Evolutionary conservation across 2,888 invertebrate genomes (phyloP).

Genomic region (Tridacna crocea): DNA sequence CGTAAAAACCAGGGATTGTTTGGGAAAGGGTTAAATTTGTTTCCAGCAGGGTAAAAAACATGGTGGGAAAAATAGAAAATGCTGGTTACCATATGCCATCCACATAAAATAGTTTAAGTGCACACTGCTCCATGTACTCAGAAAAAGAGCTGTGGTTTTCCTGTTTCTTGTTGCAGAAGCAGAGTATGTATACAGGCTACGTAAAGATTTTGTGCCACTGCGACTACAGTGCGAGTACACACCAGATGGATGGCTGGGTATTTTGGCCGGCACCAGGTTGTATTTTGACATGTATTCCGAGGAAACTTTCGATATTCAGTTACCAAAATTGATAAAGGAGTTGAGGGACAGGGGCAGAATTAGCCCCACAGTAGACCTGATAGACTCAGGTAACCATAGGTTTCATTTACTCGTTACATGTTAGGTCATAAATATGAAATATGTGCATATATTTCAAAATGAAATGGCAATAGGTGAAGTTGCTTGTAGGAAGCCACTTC

Average conservation of each 20-base stretch:
- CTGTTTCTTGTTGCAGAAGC: slow-evolving; percentile 75
- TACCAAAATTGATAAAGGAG: slow-evolving; percentile 76
- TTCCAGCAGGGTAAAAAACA: too few relatives aligned
- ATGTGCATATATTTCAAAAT: background rate
- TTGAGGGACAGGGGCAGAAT: slow-evolving; percentile 77
- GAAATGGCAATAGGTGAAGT: background rate
- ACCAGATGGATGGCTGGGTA: slow-evolving; percentile 84
- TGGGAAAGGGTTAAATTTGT: too few relatives aligned
- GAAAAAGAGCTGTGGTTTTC: background rate
- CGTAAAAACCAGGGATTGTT: too few relatives aligned
- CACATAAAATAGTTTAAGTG: too few relatives aligned
- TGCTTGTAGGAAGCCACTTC: background rate
- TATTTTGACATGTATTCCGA: slow-evolving; percentile 80
- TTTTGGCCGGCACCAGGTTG: slow-evolving; percentile 80
- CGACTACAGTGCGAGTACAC: slow-evolving; percentile 77
- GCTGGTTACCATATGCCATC: too few relatives aligned
- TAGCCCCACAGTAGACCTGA: slow-evolving; percentile 21
- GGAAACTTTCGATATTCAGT: slow-evolving; percentile 66
- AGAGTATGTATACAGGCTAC: slow-evolving; percentile 81
- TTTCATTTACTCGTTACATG: too few relatives aligned
- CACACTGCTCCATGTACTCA: too few relatives aligned
- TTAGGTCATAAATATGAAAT: too few relatives aligned
- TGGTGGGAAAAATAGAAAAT: too few relatives aligned
- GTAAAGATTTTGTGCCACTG: slow-evolving; percentile 81
- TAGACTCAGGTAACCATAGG: slow-evolving; percentile 31